Evolutionary conservation across 1,140 invertebrate species (phyloP).

Genomic region (Radopholus similis): DNA sequence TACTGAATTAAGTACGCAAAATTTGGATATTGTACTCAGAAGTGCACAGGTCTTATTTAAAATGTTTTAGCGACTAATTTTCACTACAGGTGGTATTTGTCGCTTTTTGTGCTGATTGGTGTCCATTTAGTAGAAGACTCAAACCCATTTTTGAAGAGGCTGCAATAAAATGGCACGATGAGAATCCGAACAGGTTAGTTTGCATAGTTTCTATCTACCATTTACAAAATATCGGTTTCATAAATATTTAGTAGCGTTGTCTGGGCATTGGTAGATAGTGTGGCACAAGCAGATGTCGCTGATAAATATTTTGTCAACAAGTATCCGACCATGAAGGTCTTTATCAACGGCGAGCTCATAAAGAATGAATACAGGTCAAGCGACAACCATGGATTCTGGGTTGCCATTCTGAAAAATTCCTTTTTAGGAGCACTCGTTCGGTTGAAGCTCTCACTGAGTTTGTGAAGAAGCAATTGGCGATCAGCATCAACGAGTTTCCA

Average conservation of each 20-base stretch:
- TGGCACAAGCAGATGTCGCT: slow-evolving; percentile 81
- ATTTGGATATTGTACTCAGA: slow-evolving; percentile 26
- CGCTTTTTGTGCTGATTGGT: slow-evolving; percentile 69
- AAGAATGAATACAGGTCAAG: slow-evolving; percentile 55
- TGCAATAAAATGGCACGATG: slow-evolving; percentile 76
- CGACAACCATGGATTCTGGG: neutral
- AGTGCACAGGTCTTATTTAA: slow-evolving; percentile 31
- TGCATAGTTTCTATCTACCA: neutral
- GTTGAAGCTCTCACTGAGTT: slow-evolving; percentile 57
- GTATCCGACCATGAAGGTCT: slow-evolving; percentile 81
- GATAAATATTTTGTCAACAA: slow-evolving; percentile 91
- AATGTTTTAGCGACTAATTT: neutral
- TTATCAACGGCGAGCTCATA: slow-evolving; percentile 59
- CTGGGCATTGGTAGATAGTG: slow-evolving; percentile 88
- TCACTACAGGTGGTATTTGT: slow-evolving; percentile 56
- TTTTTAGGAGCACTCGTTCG: slow-evolving; percentile 48
- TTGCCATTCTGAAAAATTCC: neutral
- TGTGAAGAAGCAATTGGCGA: slow-evolving; percentile 52
- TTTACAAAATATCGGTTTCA: neutral
- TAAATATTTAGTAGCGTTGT: slow-evolving; percentile 12
- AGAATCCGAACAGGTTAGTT: slow-evolving; percentile 69
- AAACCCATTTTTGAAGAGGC: slow-evolving; percentile 94
- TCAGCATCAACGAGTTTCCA: slow-evolving; percentile 54
- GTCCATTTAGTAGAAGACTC: slow-evolving; percentile 80
- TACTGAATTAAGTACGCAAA: slow-evolving; percentile 27